Evolutionary conservation across 2,797 vertebrate genomes (phyloP).

Genomic region (Anableps anableps): DNA sequence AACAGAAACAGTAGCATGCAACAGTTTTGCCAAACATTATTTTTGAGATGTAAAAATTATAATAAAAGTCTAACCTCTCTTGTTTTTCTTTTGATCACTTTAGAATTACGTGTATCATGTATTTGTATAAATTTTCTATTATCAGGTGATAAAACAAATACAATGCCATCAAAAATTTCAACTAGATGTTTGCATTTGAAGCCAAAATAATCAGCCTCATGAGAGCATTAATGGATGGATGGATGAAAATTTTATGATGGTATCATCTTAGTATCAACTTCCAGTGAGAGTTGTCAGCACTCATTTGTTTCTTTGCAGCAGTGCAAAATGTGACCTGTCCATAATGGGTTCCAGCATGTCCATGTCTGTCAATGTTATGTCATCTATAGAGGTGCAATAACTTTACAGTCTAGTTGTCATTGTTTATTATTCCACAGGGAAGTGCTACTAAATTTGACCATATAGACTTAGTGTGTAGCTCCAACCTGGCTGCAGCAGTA

Average conservation of each 20-base stretch:
- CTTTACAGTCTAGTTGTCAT: slow-evolving; percentile 55
- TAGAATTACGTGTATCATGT: too few species aligned
- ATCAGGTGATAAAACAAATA: too few species aligned
- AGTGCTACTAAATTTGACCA: slow-evolving; percentile 35
- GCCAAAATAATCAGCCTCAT: too few species aligned
- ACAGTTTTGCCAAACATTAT: slow-evolving; percentile 6
- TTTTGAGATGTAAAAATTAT: neutral
- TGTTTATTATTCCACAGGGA: slow-evolving; percentile 47
- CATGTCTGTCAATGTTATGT: slow-evolving; percentile 53
- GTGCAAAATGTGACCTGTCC: slow-evolving; percentile 47
- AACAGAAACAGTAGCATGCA: slow-evolving; percentile 18
- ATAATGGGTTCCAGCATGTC: slow-evolving; percentile 48
- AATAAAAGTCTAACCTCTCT: slow-evolving; percentile 3
- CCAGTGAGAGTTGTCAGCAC: slow-evolving; percentile 50
- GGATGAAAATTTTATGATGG: too few species aligned
- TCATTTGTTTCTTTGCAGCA: slow-evolving; percentile 53
- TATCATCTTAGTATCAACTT: neutral
- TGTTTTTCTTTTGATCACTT: slow-evolving; percentile 66
- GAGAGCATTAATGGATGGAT: too few species aligned
- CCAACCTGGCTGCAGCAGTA: slow-evolving; percentile 10
- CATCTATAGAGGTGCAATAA: slow-evolving; percentile 38
- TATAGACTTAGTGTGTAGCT: slow-evolving; percentile 30
- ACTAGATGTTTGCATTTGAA: too few species aligned
- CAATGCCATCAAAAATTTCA: too few species aligned
- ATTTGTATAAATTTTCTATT: neutral